Conservation (phyloP, 2,113 vertebrate species). For the Sander lucioperca region DNA sequence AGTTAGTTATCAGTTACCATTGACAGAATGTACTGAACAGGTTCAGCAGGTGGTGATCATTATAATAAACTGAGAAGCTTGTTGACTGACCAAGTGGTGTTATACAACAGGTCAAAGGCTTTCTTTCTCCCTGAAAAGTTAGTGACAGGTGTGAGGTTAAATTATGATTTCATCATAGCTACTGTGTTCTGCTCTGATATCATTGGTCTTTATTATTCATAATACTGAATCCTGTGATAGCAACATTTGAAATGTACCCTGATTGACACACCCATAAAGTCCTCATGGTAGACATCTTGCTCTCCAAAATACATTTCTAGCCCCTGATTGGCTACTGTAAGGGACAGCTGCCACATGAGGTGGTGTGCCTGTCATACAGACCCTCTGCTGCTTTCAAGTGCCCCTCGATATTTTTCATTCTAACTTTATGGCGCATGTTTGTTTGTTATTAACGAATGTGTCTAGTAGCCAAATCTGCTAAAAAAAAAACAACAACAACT, state of each 20-base stretch:
- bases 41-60: background rate
- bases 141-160: background rate
- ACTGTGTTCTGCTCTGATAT: background rate
- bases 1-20: background rate
- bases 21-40: background rate
- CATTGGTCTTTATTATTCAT: background rate
- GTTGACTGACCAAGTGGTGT: background rate
- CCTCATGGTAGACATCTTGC: background rate
- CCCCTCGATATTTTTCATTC: background rate
- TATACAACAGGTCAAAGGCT: slow-evolving; percentile 6
- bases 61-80: background rate
- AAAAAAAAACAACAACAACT: too few species aligned
- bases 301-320: background rate
- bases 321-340: slow-evolving; percentile 19
- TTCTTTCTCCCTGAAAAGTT: background rate
- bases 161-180: background rate
- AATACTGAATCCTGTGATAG: background rate
- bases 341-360: background rate
- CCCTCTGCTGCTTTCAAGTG: slow-evolving; percentile 44
- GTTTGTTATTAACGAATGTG: background rate
- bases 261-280: background rate
- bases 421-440: background rate
- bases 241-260: background rate
- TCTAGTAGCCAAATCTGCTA: background rate
- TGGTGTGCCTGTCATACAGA: background rate